Base-by-base conservation (phyloP, 2,113 vertebrate genomes). In the Epinephelus cyanopodus region DNA sequence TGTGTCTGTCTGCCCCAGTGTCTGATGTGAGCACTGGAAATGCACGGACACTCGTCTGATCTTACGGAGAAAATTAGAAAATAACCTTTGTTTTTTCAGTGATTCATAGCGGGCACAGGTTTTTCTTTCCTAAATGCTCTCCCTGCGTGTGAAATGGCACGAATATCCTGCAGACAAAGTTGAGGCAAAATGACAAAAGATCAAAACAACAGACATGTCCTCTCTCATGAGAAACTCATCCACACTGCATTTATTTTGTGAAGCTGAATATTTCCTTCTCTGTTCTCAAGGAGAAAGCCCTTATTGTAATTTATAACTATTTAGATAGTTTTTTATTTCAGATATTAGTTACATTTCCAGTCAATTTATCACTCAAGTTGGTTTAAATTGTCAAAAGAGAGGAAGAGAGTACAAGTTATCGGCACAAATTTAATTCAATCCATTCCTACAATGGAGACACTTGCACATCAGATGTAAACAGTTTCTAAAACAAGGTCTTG, bases 91-190 rank as follows among this genome's bases (percentile, higher is more conserved):
- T 47, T 52, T 54, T 2, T 37, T 68, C 9, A 33, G 48, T 86
- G 77, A 88, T 76, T 91, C 77, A 33, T 52, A 68, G 60, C 66
- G 83, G 67, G 56, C 0, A 0, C 39, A 39, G 3, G 15, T 53
- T 53, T 58, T 53, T 74, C 37, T 64, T 71, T 58, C 65, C 83
- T 21, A 48, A 73, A 63, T 6, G 6, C 21, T 29, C 29, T 69
- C 47, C 39, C 17, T 76, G 74, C 42, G 1, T 48, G 74, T 74
- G 15, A 18, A 68, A 61, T 42, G 25, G 74, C 69, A 82, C 47
- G 19, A 71, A 78, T 48, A 54, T 33, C 60, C 23, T 81, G 58
- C 21, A 23, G 21, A 57, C 18, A 67, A 25, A 73, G 29, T 54
- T 21, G 6, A 45, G 15, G 17, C 10, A 54, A 62, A 73, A 61